These are phyloP conservation scores for Luscinia megarhynchos DNA, from an alignment of 2,797 vertebrate genomes.

Conservation along the genomic window DNA sequence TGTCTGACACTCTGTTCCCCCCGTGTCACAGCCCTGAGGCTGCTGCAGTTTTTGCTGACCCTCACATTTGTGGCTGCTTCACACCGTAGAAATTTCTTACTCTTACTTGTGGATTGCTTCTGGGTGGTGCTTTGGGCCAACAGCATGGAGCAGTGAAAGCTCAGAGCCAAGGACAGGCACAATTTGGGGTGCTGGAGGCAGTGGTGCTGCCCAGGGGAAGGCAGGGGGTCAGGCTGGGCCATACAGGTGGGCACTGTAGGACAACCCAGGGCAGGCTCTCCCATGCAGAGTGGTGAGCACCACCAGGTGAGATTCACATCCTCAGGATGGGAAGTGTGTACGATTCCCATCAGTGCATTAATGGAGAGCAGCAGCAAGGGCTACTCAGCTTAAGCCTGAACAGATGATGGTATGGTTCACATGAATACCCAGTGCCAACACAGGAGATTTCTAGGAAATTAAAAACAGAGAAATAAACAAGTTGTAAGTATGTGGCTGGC, in stretches of 20 bases:
- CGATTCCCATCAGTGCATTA: neutral
- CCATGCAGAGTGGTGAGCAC: rapidly evolving
- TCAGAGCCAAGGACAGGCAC: neutral
- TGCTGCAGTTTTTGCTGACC: neutral
- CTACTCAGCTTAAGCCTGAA: neutral
- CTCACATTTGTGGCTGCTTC: neutral
- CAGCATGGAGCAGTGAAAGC: neutral
- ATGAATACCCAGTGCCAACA: neutral
- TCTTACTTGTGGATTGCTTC: neutral
- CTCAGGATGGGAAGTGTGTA: neutral
- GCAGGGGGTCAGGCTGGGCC: neutral
- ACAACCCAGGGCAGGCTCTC: neutral
- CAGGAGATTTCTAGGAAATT: neutral
- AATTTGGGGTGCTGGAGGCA: neutral
- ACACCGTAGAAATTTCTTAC: neutral
- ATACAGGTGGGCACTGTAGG: rapidly evolving
- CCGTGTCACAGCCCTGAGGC: neutral
- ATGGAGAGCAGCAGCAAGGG: neutral
- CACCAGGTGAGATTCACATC: neutral
- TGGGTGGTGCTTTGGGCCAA: neutral
- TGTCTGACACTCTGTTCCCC: neutral
- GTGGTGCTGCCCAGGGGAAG: rapidly evolving
- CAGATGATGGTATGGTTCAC: neutral
- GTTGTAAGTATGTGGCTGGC: neutral
- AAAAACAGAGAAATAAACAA: neutral